A percentile compares a stretch with the other conserved stretches of the same genome.
phyloP scores from a whole-genome alignment of 2,888 invertebrate genomes.

The Acleris laterana region DNA sequence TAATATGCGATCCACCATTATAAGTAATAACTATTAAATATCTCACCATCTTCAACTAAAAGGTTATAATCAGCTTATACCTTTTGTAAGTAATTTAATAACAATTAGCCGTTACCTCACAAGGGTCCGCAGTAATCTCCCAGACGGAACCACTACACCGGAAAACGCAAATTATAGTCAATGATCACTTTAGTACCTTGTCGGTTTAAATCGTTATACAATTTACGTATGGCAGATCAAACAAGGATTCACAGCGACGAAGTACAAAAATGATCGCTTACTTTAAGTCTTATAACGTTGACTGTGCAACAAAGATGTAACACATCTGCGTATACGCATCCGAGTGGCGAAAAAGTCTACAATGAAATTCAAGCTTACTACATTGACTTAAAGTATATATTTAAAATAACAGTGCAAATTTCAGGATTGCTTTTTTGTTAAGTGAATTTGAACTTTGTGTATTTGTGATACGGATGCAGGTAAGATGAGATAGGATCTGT shows the following conservation, averaged over 20 bases:
- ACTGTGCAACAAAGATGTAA: slow-evolving; percentile 74
- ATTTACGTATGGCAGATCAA: no score
- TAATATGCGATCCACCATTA: no score
- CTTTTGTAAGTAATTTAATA: slow-evolving; percentile 48
- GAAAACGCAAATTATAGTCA: slow-evolving; percentile 78
- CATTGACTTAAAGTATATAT: neutral
- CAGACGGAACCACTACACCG: slow-evolving; percentile 79
- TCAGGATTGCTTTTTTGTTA: slow-evolving; percentile 32
- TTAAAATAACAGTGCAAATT: neutral
- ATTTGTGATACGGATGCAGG: slow-evolving; percentile 46
- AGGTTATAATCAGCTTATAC: slow-evolving; percentile 24
- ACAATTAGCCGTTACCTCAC: slow-evolving; percentile 60
- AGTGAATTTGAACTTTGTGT: slow-evolving; percentile 49
- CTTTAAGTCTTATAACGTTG: no score
- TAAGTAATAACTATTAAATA: no score
- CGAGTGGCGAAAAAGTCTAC: slow-evolving; percentile 39
- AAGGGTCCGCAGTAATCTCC: slow-evolving; percentile 56
- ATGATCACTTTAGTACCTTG: no score
- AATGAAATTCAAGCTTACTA: slow-evolving; percentile 1
- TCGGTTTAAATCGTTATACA: no score
- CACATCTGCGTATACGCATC: slow-evolving; percentile 75
- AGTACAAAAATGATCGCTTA: no score
- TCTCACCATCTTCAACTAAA: slow-evolving; percentile 16
- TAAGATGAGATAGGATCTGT: slow-evolving; percentile 60
- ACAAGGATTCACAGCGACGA: no score